phyloP scores from a whole-genome alignment of 23 tunicate species.

The Styela plicata region DNA sequence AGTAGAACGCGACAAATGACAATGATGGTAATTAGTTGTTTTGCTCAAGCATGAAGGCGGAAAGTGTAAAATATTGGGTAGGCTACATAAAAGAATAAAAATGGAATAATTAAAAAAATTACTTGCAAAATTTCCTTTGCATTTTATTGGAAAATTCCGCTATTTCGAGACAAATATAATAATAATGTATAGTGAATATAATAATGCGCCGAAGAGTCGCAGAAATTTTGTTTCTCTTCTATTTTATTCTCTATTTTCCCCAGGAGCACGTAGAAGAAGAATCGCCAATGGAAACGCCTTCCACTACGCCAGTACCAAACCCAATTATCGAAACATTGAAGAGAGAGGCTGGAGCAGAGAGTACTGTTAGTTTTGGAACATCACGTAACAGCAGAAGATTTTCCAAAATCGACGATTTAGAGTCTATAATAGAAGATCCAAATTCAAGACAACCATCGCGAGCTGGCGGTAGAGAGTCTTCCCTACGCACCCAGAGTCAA shows the following conservation, averaged over 20 bases:
- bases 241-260: background rate
- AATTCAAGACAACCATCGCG: slow-evolving; percentile 32
- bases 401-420: slow-evolving; percentile 3
- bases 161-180: background rate
- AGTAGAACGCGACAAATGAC: slow-evolving; percentile 17
- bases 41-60: too few relatives aligned
- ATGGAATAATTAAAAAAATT: background rate
- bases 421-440: slow-evolving; percentile 31
- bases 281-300: background rate
- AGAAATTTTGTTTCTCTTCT: background rate
- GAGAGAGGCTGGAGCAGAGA: slow-evolving; percentile 17
- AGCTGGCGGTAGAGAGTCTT: slow-evolving; percentile 28
- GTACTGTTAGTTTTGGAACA: slow-evolving; percentile 5
- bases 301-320: slow-evolving; percentile 13
- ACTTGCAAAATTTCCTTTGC: background rate
- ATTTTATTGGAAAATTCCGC: background rate
- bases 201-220: background rate
- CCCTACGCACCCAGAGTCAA: slow-evolving; percentile 5
- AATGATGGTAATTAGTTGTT: slow-evolving; percentile 3
- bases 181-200: background rate
- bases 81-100: background rate
- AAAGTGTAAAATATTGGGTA: too few relatives aligned
- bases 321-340: slow-evolving; percentile 4
- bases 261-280: slow-evolving; percentile 29
- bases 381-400: slow-evolving; percentile 12